These are phyloP conservation scores for Dicyrtomina minuta DNA, from an alignment of 2,888 invertebrate species.

Conservation along the genomic window DNA sequence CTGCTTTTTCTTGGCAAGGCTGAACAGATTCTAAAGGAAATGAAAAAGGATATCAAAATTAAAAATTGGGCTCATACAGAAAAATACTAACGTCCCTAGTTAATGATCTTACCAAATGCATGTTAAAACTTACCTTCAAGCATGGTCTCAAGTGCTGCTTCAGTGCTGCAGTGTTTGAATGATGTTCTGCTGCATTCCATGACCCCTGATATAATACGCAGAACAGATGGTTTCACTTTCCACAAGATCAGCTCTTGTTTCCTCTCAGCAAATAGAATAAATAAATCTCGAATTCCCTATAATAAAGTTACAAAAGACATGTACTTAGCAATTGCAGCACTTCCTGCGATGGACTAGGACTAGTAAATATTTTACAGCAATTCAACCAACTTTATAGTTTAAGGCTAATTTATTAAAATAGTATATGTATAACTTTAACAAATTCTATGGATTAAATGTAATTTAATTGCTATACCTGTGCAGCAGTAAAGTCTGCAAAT, in stretches of 20 bases:
- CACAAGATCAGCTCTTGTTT: conserved; percentile 49
- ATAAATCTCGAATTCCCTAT: conserved; percentile 51
- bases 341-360: neutral
- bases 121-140: conserved; percentile 59
- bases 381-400: too few relatives aligned
- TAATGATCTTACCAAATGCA: neutral
- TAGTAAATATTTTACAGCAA: too few relatives aligned
- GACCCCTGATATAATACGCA: conserved; percentile 46
- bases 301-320: conserved; percentile 19
- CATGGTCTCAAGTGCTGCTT: conserved; percentile 67
- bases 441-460: too few relatives aligned
- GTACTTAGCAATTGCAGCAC: neutral
- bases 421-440: too few relatives aligned
- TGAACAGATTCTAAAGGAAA: conserved; percentile 15
- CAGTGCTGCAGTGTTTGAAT: conserved; percentile 67
- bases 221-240: conserved; percentile 50
- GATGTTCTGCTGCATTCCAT: conserved; percentile 46
- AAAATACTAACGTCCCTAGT: neutral
- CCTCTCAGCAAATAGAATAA: conserved; percentile 47
- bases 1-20: conserved; percentile 38
- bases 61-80: neutral
- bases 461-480: conserved; percentile 69
- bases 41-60: neutral
- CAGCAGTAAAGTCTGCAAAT: conserved; percentile 84
- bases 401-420: too few relatives aligned